Evolutionary conservation across 2,797 vertebrate genomes (phyloP), one percentile per base, ranked within the genome.

Genomic region (Sylvia borin): DNA sequence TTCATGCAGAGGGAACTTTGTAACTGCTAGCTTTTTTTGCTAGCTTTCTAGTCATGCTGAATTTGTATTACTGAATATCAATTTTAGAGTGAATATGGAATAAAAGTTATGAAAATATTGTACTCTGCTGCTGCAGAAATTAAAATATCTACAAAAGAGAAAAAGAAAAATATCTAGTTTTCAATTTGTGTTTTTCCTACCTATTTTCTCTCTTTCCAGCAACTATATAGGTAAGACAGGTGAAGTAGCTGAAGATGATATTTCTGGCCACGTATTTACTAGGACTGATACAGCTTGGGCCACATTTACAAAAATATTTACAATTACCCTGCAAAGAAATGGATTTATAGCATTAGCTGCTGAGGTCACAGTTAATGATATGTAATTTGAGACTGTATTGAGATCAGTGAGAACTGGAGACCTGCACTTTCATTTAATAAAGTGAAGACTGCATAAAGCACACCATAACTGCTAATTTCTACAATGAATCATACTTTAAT

Each of bases 271-370:
- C 19, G 83, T 89, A 40, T 53, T 92, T 88, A 78, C 43, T 53
- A 34, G 32, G 16, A 12, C 2, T 88, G 61, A 54, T 51, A 60
- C 4, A 74, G 11, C 92, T 62, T 74, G 10, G 24, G 21, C 86
- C 73, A 51, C 55, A 93, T 91, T 91, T 92, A 95, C 5, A 18
- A 88, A 86, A 90, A 75, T 51, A 88, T 36, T 90, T 75, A 66
- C 36, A 27, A 48, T 62, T 72, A 55, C 9, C 11, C 62, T 81
- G 34, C n/a, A 62, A 83, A 55, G 25, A 90, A 68, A 83, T 24
- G 75, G 25, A 43, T 90, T 88, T 68, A 58, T 13, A 57, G 16
- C 27, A 65, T 72, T 72, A 92, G 17, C 47, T 87, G 64, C 71
- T 62, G 68, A 87, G 31, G 50, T 77, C 57, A 61, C 27, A 57